phyloP scores from a whole-genome alignment of 2,113 vertebrate genomes.

The Laterallus jamaicensis region DNA sequence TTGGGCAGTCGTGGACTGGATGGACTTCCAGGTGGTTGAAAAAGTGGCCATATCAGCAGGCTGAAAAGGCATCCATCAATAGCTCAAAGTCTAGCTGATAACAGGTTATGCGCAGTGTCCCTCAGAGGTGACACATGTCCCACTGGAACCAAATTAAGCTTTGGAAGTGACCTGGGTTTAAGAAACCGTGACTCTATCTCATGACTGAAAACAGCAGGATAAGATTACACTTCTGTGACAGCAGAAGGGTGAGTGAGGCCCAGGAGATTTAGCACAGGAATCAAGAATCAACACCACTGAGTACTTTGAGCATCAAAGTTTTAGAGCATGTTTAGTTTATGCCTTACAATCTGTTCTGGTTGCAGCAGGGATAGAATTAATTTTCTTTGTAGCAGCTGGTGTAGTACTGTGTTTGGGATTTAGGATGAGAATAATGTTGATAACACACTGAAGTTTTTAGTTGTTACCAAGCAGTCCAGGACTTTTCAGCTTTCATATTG shows the following conservation, averaged over 20 bases:
- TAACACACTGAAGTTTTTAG: too few relatives aligned
- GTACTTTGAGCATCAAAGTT: not conserved
- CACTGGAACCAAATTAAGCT: not conserved
- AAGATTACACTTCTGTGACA: not conserved
- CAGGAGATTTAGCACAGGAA: not conserved
- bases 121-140: not conserved
- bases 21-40: not conserved
- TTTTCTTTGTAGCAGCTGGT: too few relatives aligned
- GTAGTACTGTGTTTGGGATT: too few relatives aligned
- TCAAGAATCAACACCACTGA: rapidly evolving
- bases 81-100: not conserved
- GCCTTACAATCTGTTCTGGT: not conserved
- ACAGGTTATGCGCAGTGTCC: not conserved
- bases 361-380: too few relatives aligned
- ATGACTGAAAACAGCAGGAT: not conserved
- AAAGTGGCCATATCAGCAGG: not conserved
- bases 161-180: not conserved
- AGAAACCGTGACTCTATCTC: not conserved
- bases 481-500: too few relatives aligned
- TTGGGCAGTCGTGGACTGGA: not conserved
- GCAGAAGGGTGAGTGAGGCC: not conserved
- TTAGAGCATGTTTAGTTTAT: not conserved
- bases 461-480: too few relatives aligned
- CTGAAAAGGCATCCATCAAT: not conserved
- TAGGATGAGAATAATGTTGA: too few relatives aligned